Evolutionary conservation across 92 coral and sea anemone species (phyloP), one percentile per base, ranked within the genome.

Genomic region (Porites rus): DNA sequence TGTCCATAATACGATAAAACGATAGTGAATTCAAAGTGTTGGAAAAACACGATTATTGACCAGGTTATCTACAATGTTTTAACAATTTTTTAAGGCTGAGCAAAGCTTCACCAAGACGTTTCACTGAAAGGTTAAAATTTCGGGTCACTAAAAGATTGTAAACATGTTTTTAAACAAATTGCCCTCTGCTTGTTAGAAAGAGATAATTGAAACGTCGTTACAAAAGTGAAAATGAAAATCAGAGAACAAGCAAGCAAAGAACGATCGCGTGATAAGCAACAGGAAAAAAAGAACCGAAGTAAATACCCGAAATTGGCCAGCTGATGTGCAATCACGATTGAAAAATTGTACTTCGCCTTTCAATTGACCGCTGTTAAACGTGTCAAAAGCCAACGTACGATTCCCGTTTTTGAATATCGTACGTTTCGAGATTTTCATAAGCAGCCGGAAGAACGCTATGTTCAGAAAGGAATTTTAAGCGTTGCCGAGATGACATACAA

Each of bases 111-210:
- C 46, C 51, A 50, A 50, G 52, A 63, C 38, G 63, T 73, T 64
- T 53, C 64, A 16, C 10, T 12, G 8, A 31, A 38, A 70, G 78
- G 68, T 70, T 70, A 82, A 71, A 70, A 22, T 58, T 65, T 46
- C 58, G 80, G 79, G 80, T 46, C 61, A 83, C 51, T 69, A 69
- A 58, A 70, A 61, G 65, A 70, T 70, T 70, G 77, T 66, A 66
- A 79, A 79, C 74, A 79, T 79, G 84, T 65, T 65, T 79, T 79
- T 8, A 67, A 69, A 81, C 85, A 56, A 69, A 81, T 71, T 56
- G 56, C 85, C 38, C 76, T 70, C 74, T 54, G 69, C 68, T 18
- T 21, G 53, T 69, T 0, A 24, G 11, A 76, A 81, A 19, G 21
- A 38, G 61, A 81, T 70, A 81, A 81, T 38, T 81, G 76, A 68